Evolutionary conservation across 2,888 invertebrate species (phyloP).

Genomic region (Hypselothyrea guttata): DNA sequence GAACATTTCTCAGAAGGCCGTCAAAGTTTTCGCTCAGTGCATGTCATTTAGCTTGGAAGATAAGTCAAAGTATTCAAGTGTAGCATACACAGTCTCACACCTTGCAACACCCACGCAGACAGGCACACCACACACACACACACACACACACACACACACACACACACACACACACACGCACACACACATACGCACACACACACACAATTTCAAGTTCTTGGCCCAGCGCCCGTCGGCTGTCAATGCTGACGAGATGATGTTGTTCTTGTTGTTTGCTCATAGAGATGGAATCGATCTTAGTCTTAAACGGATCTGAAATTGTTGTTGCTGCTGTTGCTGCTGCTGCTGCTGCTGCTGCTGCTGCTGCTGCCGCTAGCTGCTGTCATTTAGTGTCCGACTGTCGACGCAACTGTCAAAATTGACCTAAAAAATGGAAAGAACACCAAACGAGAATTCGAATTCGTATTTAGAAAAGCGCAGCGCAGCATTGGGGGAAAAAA

Average conservation of each 20-base stretch:
- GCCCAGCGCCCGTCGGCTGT: slow-evolving; percentile 70
- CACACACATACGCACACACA: slow-evolving; percentile 14
- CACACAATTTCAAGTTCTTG: slow-evolving; percentile 69
- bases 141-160: slow-evolving; percentile 25
- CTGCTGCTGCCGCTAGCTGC: slow-evolving; percentile 34
- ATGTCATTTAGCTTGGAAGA: slow-evolving; percentile 10
- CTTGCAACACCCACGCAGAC: slow-evolving; percentile 37
- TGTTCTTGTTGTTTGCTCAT: slow-evolving; percentile 19
- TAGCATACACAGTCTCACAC: slow-evolving; percentile 21
- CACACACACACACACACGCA: slow-evolving; percentile 16
- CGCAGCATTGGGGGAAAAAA: slow-evolving; percentile 9
- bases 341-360: slow-evolving; percentile 13
- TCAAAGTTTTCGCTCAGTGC: slow-evolving; percentile 36
- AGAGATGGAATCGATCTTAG: slow-evolving; percentile 27
- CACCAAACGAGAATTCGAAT: slow-evolving; percentile 44
- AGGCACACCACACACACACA: slow-evolving; percentile 16
- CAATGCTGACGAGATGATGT: slow-evolving; percentile 41
- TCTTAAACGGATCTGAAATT: slow-evolving; percentile 30
- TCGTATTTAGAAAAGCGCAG: slow-evolving; percentile 52
- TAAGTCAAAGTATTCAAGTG: slow-evolving; percentile 29
- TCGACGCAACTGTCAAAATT: slow-evolving; percentile 70
- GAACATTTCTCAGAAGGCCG: no score
- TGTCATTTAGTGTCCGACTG: slow-evolving; percentile 61
- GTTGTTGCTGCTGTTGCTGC: slow-evolving; percentile 1
- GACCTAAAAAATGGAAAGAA: slow-evolving; percentile 58